Base-by-base conservation (phyloP, 2,888 invertebrate genomes). In the Platypus cylindrus region DNA sequence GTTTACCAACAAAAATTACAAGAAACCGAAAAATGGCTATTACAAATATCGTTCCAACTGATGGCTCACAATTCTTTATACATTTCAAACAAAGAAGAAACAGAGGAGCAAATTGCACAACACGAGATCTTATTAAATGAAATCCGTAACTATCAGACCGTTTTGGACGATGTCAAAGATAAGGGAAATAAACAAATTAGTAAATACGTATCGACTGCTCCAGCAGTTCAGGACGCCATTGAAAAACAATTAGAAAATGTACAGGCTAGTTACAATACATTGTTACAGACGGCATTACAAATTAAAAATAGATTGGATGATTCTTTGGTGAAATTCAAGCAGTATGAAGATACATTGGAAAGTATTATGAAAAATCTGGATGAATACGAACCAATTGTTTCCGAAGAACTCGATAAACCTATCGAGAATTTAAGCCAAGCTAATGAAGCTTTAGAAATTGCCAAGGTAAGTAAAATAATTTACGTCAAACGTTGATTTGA, bases 31-130 rank as follows among this genome's bases (percentile, higher is more conserved):
- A 93, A 93, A 58, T 95, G 94, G 94, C 64, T 94, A 29, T 62
- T 94, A 15, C 91, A 93, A 62, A 84, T 89, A 32, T 91, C 91
- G 2, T 91, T 93, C 74, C 86, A 89, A 54, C 68, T 94, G 1
- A 93, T 94, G 91, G 86, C 90, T 0, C 91, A 93, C 55, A 94
- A 94, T 58, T 89, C 91, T 0, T 66, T 93, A 13, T 90, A 90
- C 55, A 91, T 93, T 40, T 81, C 84, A 3, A 90, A 86, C 52
- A 74, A 87, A 37, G 84, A 89, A 48, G 90, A 94, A 59, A 91
- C 91, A 0, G 75, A 84, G 50, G 83, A 89, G 45, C 91, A 93
- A 60, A 72, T 93, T 23, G 78, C 79, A n/a, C 86, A 89, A 53
- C 93, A 94, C 51, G 79, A 84, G 48, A 62, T 71, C 0, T 58